Evolutionary conservation across 2,113 vertebrate genomes (phyloP), one percentile per base, ranked within the genome.

Genomic region (Heptranchias perlo): DNA sequence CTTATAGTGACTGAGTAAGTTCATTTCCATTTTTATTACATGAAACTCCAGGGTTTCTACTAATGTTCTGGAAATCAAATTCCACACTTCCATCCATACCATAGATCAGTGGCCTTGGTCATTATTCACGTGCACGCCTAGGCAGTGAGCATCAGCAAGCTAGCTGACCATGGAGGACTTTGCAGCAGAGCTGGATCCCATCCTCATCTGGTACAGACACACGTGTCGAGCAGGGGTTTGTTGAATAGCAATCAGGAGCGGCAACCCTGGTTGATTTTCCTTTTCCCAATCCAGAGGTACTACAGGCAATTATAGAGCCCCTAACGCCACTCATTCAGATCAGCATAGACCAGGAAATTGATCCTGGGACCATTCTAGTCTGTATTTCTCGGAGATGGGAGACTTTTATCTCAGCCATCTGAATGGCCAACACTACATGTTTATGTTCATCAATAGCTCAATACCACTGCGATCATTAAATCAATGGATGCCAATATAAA

Each of bases 1-100:
- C 35, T 92, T 61, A 92, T 35, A 61, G 89, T 92, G 89, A 92
- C 89, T 92, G 89, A 92, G 58, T 62, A 92, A 92, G 54, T 62
- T 62, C 1, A 92, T 62, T 92, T 23, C 89, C 54, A 92, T n/a
- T 62, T 92, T 92, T 92, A 5, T 62, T 62, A 61, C 54, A 62
- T 23, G 58, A n/a, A 62, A 39, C 54, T 92, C 89, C 35, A 92
- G 61, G 54, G 62, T 92, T 92, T 21, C 89, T 18, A 18, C 14
- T 39, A 58, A 92, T 16, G n/a, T 92, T 62, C 5, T 91, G 52
- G 87, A 58, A 58, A 91, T 58, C 49, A 92, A 21, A 18, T 61
- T 62, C 58, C 35, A 35, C 87, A 92, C 54, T 5, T 39, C 35
- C 35, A 21, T 61, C 54, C 61, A 39, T 44, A 44, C 89, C 58